Evolutionary conservation across 1,140 invertebrate genomes (phyloP).

Genomic region (Megalopta genalis): DNA sequence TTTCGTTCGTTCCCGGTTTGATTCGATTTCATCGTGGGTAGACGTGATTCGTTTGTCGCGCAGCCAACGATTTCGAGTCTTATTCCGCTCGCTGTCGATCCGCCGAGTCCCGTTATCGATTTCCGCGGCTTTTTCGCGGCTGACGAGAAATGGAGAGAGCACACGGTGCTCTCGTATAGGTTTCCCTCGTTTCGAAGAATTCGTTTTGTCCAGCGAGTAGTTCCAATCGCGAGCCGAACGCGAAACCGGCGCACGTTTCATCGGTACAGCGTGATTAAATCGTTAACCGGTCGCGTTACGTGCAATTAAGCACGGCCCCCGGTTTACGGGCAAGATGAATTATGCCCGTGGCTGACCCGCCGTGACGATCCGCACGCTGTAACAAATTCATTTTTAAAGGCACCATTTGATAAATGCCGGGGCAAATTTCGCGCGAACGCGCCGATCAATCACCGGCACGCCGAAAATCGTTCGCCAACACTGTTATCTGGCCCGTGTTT

Average conservation of each 20-base stretch:
- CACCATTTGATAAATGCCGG: constrained; percentile 42
- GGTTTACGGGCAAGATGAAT: constrained; percentile 26
- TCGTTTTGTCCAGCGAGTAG: neutral
- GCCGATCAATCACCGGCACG: constrained; percentile 34
- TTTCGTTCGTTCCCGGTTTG: no score
- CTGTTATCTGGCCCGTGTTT: constrained; percentile 11
- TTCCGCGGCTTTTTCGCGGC: neutral
- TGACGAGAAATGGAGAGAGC: no score
- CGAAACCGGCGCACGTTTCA: neutral
- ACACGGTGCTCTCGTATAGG: no score
- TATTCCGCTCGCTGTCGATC: neutral
- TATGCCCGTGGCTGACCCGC: constrained; percentile 9
- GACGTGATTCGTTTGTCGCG: neutral
- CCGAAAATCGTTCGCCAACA: constrained; percentile 21
- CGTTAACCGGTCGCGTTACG: constrained; percentile 38
- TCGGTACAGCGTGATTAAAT: constrained; percentile 16
- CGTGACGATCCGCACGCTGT: constrained; percentile 13
- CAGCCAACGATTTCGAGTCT: neutral
- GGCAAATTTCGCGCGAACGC: constrained; percentile 32
- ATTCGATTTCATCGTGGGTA: constrained; percentile 5
- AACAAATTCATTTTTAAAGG: constrained; percentile 45
- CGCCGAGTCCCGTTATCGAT: neutral
- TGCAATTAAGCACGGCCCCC: constrained; percentile 32
- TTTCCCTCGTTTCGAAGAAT: neutral
- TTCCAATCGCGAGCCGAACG: neutral